These are phyloP conservation scores for Phenganax subtilis DNA, from an alignment of 92 coral and sea anemone genomes.

Conservation along the genomic window DNA sequence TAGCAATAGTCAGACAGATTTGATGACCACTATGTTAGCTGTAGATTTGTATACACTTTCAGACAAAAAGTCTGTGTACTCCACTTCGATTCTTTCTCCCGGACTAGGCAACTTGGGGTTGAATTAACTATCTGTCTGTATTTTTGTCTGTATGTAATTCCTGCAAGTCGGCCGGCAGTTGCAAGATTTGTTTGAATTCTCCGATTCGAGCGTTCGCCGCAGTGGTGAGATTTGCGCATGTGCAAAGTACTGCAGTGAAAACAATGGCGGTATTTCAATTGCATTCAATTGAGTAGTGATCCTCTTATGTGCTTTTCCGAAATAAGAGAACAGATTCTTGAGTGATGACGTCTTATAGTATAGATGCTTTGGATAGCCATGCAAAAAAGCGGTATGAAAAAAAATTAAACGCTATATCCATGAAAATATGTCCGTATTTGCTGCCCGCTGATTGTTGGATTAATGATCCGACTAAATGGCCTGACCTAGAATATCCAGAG, in stretches of 20 bases:
- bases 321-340: not conserved
- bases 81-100: too few species aligned
- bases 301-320: too few species aligned
- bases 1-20: too few species aligned
- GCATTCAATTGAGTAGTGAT: too few species aligned
- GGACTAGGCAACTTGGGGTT: too few species aligned
- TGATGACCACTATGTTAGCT: too few species aligned
- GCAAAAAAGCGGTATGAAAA: not conserved
- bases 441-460: constrained; percentile 33
- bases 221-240: not conserved
- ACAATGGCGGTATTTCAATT: not conserved
- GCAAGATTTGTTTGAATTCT: too few species aligned
- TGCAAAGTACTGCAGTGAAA: constrained; percentile 7
- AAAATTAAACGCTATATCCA: not conserved
- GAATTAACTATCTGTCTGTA: too few species aligned
- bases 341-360: not conserved
- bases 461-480: constrained; percentile 48
- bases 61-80: too few species aligned
- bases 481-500: constrained; percentile 40
- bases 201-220: not conserved
- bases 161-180: too few species aligned
- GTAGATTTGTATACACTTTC: too few species aligned
- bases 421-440: not conserved
- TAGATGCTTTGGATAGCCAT: not conserved
- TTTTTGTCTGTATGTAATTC: too few species aligned